Base-by-base conservation (phyloP, 2,888 invertebrate genomes). In the Thera britannica region DNA sequence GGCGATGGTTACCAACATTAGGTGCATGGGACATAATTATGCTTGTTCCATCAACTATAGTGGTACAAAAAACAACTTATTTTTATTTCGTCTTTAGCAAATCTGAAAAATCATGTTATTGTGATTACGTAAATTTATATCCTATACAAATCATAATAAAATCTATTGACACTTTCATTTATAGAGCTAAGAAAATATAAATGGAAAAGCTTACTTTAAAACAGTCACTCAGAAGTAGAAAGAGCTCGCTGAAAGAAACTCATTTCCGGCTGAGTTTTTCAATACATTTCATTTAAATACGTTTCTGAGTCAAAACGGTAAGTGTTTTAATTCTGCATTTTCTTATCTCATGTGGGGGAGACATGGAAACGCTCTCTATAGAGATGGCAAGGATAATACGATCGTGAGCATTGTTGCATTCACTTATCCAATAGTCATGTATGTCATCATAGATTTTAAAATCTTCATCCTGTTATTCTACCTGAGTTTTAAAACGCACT, bases 221-320 rank as follows among this genome's bases (percentile, higher is more conserved):
- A 88, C 85, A 88, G 86, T 88, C 84, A 81, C 85, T 88, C 87
- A 85, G 85, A 81, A 85, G 82, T 80, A 83, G 88, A 86, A 67
- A 83, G 84, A 87, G 85, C 82, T 80, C 82, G 77, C 73, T 91
- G 90, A 92, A 92, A 91, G 92, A 90, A 92, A 80, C 90, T 92
- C 92, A 92, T 93, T 93, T 92, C 92, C 92, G 86, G 82, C 77
- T 76, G 84, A 82, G 88, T 90, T 90, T 90, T 86, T 91, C 92
- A 90, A 93, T 92, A 91, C 90, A 91, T 92, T 92, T 91, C 90
- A 92, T 92, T 92, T 91, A 90, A 90, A 91, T 90, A 88, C 87
- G 86, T 88, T 87, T 84, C 85, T 81, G 78, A 84, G 83, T 79
- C 85, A 86, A 87, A 89, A 85, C 84, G 86, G 79, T 79, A 81